Evolutionary conservation across 2,888 invertebrate genomes (phyloP).

Genomic region (Scaeva pyrastri): DNA sequence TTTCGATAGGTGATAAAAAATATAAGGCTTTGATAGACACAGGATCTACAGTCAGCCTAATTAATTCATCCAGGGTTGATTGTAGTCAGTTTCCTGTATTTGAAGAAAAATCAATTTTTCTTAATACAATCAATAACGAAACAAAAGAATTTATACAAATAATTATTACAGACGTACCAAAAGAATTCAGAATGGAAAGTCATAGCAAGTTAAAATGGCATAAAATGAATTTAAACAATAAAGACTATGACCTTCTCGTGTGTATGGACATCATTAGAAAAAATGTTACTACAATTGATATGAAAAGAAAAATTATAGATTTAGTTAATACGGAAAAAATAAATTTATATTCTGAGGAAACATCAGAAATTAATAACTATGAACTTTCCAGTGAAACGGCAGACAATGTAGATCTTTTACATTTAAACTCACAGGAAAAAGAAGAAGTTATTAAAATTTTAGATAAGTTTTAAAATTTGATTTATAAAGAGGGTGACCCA

Average conservation of each 20-base stretch:
- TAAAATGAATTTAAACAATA: conserved; percentile 18
- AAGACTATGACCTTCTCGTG: conserved; percentile 20
- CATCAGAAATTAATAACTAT: too few relatives aligned
- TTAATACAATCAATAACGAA: too few relatives aligned
- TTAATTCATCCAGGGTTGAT: conserved; percentile 10
- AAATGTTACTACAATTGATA: not conserved
- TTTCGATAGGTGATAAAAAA: conserved; percentile 8
- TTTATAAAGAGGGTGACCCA: conserved; percentile 16
- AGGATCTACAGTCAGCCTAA: conserved; percentile 1
- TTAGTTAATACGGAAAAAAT: conserved; percentile 1
- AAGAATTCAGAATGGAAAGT: conserved; percentile 7
- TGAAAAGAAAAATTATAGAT: not conserved
- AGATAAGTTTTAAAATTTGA: conserved; percentile 25
- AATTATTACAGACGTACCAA: not conserved
- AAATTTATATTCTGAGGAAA: conserved; percentile 32
- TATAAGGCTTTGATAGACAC: conserved; percentile 25
- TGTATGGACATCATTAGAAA: not conserved
- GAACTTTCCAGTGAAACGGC: not conserved
- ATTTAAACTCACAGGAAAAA: conserved; percentile 1
- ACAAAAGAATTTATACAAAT: not conserved
- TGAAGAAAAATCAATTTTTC: not conserved
- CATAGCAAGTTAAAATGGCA: conserved; percentile 25
- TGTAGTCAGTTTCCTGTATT: not conserved
- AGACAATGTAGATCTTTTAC: not conserved
- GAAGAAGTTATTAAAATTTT: conserved; percentile 2